Base-by-base conservation (phyloP, 2,113 vertebrate genomes). In the Illadopsis cleaveri region DNA sequence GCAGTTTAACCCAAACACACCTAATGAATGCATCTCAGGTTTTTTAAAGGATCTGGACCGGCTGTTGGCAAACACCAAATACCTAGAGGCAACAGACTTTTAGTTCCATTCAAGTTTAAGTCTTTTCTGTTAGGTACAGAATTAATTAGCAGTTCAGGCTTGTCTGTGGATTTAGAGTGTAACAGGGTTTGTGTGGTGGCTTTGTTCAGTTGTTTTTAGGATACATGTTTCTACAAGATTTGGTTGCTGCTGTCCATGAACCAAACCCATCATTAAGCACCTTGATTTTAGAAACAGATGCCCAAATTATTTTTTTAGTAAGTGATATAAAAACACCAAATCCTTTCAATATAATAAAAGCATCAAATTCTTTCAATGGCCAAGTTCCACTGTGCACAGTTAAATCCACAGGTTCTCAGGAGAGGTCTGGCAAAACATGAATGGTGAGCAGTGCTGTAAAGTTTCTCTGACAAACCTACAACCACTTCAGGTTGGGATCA, bases 11-110 rank as follows among this genome's bases (percentile, higher is more conserved):
- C 50, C 92, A 17, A 94, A 86, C 35, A 75, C 90, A 95, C 50
- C 73, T 86, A 97, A 95, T 7, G 38, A 97, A 96, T 20, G 44
- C n/a, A 42, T 94, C 97, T 96, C 86, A 87, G 90, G 2, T 28
- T 72, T 98, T 97, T 94, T 88, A 96, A 96, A 98, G 97, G 97
- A 98, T 97, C 96, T 82, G 96, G 97, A 97, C 94, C 94, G 98
- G 98, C 98, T 98, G 97, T 94, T 97, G 98, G 97, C 97, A 98
- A 96, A 97, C 86, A 97, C 97, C 94, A 98, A 98, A 98, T 96
- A 97, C 98, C 98, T 96, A 98, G 82, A 98, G 97, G 98, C 95
- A 98, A 98, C 98, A 98, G 98, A 98, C 98, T 98, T 98, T 98
- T 98, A 98, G 98, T 98, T 98, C 97, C 98, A 98, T 93, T 97